Evolutionary conservation across 2,113 vertebrate genomes (phyloP), one percentile per base, ranked within the genome.

Genomic region (Malurus elegans): DNA sequence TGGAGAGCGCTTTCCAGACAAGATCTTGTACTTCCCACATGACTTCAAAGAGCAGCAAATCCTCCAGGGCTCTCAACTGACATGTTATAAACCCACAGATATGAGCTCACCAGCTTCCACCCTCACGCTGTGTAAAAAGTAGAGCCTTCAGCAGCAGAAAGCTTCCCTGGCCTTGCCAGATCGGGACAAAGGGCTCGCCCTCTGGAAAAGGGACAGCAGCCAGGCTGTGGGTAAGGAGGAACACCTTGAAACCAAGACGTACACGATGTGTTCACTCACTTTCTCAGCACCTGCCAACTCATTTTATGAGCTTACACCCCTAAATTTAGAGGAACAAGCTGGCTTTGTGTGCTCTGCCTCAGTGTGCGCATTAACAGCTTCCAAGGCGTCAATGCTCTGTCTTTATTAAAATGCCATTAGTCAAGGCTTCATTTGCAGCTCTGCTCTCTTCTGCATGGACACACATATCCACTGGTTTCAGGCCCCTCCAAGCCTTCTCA

Each of bases 201-300:
- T 86, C 56, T 38, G 48, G 71, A 88, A 82, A n/a, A 79, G 54
- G 53, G 13, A 54, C 1, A 69, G 58, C 51, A 88, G 51, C 61
- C 32, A 71, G 69, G 48, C 21, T 12, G 31, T 4, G 17, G 36
- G 21, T 28, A 54, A 79, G 0, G 2, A 82, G 34, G 31, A 72
- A 25, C 26, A 45, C n/a, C 65, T 53, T 80, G 69, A 91, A 95
- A 78, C 25, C 26, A 65, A 36, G 53, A 79, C 40, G 38, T 2
- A 45, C 2, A 40, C 0, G 0, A 79, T 31, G 16, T 3, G 20
- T 75, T 91, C 1, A 1, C 34, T 72, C 75, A 67, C 0, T 0
- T 79, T 80, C 74, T 86, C 57, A 57, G 64, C 58, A 89, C 24
- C 76, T 91, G 60, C 21, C 64, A 76, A 70, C n/a, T 76, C 21